Percentiles rank a stretch among this genome's conserved stretches.
Conservation (phyloP, 2,113 vertebrate species). For the human region DNA sequence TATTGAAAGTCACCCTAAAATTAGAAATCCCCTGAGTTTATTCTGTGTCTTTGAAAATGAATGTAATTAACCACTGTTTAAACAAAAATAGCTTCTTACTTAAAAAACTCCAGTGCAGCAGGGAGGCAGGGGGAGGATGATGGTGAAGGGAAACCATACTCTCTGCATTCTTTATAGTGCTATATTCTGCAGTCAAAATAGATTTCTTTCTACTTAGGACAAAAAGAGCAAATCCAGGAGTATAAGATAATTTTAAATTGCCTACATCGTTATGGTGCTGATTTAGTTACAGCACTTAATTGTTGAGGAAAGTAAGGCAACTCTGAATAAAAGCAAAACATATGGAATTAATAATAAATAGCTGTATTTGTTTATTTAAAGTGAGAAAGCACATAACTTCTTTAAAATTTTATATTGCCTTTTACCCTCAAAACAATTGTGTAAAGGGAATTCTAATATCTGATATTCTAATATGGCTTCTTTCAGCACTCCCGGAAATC, state of each 20-base stretch:
- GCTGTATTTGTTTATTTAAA: neutral
- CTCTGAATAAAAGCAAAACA: neutral
- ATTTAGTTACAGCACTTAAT: neutral
- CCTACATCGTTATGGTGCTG: neutral
- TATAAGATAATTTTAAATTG: neutral
- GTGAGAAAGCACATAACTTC: neutral
- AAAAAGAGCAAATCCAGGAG: neutral
- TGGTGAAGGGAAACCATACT: neutral
- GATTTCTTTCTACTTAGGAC: neutral
- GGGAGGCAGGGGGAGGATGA: fast-evolving
- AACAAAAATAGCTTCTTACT: neutral
- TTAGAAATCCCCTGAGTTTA: slow-evolving; percentile 13
- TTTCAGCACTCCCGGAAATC: neutral
- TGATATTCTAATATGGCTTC: neutral
- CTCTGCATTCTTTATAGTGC: neutral
- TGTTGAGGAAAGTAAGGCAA: neutral
- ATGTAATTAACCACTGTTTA: neutral
- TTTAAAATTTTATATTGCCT: neutral
- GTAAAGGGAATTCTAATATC: neutral
- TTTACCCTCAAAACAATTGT: neutral
- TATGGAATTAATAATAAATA: neutral
- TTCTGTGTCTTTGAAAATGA: neutral
- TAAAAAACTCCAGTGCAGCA: neutral
- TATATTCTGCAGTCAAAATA: neutral
- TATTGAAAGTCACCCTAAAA: neutral